Conservation (phyloP, 2,113 vertebrate species). For the Alaudala cheleensis region DNA sequence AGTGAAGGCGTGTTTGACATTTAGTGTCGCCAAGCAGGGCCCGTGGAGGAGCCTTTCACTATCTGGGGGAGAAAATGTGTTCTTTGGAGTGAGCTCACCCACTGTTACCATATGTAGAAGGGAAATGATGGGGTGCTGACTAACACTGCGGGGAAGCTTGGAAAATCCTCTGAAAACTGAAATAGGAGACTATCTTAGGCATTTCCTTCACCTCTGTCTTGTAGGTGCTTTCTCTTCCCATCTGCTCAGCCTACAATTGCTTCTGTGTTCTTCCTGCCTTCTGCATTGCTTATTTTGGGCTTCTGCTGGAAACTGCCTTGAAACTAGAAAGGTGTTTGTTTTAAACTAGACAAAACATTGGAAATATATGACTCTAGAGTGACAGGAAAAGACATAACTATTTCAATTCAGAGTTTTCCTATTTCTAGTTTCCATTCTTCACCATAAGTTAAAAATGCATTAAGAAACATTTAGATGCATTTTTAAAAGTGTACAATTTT, state of each 20-base stretch:
- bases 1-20: constrained; percentile 25
- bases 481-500: not conserved
- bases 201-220: constrained; percentile 53
- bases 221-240: constrained; percentile 12
- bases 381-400: not conserved
- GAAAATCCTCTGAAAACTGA: constrained; percentile 67
- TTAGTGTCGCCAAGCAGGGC: not conserved
- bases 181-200: constrained; percentile 67
- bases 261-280: constrained; percentile 37
- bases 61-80: not conserved
- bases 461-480: not conserved
- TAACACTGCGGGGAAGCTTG: constrained; percentile 64
- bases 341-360: constrained; percentile 45
- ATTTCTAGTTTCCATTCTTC: not conserved
- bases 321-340: constrained; percentile 12
- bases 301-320: constrained; percentile 15
- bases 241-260: constrained; percentile 38
- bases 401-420: not conserved
- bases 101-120: constrained; percentile 58
- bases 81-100: constrained; percentile 53
- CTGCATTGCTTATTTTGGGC: constrained; percentile 37
- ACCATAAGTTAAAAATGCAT: not conserved
- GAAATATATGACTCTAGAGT: not conserved
- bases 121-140: constrained; percentile 70
- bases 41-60: not conserved